Evolutionary conservation across 2,113 vertebrate species (phyloP).

Genomic region (Melanerpes formicivorus): DNA sequence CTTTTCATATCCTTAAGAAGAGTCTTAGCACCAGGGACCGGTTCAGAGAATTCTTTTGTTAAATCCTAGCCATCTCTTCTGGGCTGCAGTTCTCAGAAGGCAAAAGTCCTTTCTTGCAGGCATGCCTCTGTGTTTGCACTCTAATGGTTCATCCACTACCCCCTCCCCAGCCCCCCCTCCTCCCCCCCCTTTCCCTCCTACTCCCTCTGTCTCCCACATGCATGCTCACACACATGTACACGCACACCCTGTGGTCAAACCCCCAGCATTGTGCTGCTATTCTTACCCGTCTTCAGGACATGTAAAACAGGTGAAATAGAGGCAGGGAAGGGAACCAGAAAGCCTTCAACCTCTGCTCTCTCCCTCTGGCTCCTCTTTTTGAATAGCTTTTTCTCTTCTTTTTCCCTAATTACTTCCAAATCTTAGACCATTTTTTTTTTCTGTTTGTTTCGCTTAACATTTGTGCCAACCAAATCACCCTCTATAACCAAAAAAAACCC

Average conservation of each 20-base stretch:
- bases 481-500: not conserved
- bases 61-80: constrained; percentile 25
- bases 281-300: constrained; percentile 19
- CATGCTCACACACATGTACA: constrained; percentile 5
- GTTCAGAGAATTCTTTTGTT: constrained; percentile 36
- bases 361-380: accelerated
- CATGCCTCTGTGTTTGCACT: constrained; percentile 21
- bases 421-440: not conserved
- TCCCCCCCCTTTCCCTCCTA: not conserved
- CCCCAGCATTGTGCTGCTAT: constrained; percentile 11
- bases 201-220: constrained; percentile 1
- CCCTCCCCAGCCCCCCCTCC: not conserved
- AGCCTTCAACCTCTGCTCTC: not conserved
- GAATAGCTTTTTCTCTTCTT: too few species aligned
- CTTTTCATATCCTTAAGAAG: constrained; percentile 7
- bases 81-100: not conserved
- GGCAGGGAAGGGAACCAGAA: not conserved
- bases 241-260: not conserved
- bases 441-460: not conserved
- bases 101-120: constrained; percentile 35
- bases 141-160: constrained; percentile 1
- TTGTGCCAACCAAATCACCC: not conserved
- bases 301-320: constrained; percentile 46
- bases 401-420: not conserved
- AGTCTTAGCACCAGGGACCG: constrained; percentile 34